Evolutionary conservation across 2,888 invertebrate genomes (phyloP), one percentile per base, ranked within the genome.

Genomic region (Eilema sororculum): DNA sequence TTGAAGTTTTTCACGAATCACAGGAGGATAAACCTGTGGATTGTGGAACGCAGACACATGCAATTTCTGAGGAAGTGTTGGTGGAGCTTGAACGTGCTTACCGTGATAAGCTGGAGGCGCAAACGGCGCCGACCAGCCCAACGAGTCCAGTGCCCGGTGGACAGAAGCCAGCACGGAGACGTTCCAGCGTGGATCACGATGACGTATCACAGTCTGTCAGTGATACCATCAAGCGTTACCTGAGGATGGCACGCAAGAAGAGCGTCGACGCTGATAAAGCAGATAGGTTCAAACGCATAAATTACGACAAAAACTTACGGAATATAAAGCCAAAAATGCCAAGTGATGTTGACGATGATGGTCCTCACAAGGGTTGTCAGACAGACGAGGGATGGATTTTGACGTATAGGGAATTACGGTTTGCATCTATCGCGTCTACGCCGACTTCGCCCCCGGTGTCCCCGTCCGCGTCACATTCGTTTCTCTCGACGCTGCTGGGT

Each of bases 211-310:
- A 98, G 75, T 98, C 98, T 0, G 98, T 98, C 33, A 97, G 98
- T 86, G 98, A 98, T 86, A 98, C 98, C 78, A 98, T 98, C 74
- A 98, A 98, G 90, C 95, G 98, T 13, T 98, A 98, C 89, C 91
- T 98, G 65, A 95, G 98, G 71, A 98, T 98, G 98, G 98, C 98
- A 10, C 96, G 98, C 52, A 98, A 98, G 88, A 98, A 98, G 86
- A 98, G 98, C 84, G 97, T 97, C 13, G 98, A 98, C 88, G 96
- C 97, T 3, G 97, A 97, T 79, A 97, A 97, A 87, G 96, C 96
- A 3, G 98, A 98, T 86, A 96, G 97, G 66, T 98, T 98, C 87
- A 98, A 98, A 87, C 96, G 98, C 0, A 98, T 98, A 25, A 98
- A 98, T 89, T 98, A 98, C 85, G 98, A 98, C 85, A 96, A 97